Percentiles rank a stretch among this genome's conserved stretches.
phyloP scores from a whole-genome alignment of 2,797 vertebrate species.

The Dicrostonyx torquatus region DNA sequence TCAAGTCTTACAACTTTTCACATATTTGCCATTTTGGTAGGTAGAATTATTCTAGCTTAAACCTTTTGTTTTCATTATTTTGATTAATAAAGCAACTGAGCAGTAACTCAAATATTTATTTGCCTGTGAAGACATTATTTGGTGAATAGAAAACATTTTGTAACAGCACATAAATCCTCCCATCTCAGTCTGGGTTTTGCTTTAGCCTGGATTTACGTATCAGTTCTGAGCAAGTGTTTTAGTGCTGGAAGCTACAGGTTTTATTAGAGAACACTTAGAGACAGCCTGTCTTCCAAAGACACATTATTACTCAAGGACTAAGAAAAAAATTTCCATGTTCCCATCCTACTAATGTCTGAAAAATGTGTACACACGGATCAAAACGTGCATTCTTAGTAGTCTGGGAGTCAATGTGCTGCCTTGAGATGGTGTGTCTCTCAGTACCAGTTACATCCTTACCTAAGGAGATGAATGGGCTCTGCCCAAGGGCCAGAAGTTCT shows the following conservation, averaged over 20 bases:
- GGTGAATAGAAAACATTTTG: constrained; percentile 36
- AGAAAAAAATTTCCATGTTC: constrained; percentile 15
- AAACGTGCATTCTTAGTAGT: neutral
- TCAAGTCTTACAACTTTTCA: neutral
- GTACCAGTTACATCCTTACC: neutral
- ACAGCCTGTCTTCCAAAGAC: constrained; percentile 39
- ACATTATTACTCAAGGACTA: constrained; percentile 31
- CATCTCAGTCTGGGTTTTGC: neutral
- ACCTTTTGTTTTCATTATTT: constrained; percentile 25
- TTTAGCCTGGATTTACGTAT: constrained; percentile 24
- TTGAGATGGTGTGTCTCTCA: neutral
- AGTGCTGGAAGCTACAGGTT: constrained; percentile 17
- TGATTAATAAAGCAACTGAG: neutral
- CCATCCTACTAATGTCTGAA: constrained; percentile 9
- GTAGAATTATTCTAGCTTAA: constrained; percentile 43
- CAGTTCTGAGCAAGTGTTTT: constrained; percentile 27
- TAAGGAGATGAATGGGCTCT: neutral
- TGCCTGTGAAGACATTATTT: neutral
- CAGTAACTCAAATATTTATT: constrained; percentile 38
- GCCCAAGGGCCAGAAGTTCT: neutral
- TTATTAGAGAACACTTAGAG: constrained; percentile 33
- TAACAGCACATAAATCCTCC: neutral
- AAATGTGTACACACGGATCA: neutral
- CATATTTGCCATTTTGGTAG: neutral
- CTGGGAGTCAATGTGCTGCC: neutral